Percentiles rank a stretch among this genome's conserved stretches.
phyloP scores from a whole-genome alignment of 53 echinoderm and acorn worm genomes.

The Arbacia lixula region DNA sequence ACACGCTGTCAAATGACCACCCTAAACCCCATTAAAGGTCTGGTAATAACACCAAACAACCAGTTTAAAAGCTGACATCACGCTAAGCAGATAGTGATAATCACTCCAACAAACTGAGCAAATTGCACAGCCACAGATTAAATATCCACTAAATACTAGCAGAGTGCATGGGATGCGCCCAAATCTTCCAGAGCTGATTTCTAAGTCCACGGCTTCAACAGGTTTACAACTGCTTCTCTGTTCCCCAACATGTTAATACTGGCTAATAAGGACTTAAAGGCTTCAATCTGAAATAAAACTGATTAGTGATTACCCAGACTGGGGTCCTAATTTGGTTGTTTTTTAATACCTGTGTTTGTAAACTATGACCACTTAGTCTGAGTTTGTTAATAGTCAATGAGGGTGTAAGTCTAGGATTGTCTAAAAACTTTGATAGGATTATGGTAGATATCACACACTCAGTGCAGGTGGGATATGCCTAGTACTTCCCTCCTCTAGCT shows the following conservation, averaged over 20 bases:
- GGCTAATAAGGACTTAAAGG: constrained; percentile 10
- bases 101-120: background rate
- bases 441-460: background rate
- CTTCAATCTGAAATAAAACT: constrained; percentile 1
- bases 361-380: background rate
- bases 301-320: background rate
- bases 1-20: no score
- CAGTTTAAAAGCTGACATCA: no score
- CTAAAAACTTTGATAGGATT: constrained; percentile 49
- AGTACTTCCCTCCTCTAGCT: no score
- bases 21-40: no score
- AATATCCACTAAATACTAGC: no score
- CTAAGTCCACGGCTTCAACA: constrained; percentile 16
- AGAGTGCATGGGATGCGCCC: no score
- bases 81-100: background rate
- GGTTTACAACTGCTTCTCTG: background rate
- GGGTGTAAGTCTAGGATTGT: constrained; percentile 29
- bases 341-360: constrained; percentile 21
- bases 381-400: no score
- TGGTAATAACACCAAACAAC: no score
- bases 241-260: no score
- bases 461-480: constrained; percentile 11
- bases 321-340: constrained; percentile 21
- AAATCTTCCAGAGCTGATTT: no score
- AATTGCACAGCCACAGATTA: no score